Evolutionary conservation across 2,113 vertebrate species (phyloP), one percentile per base, ranked within the genome.

Genomic region (Globicephala melas): DNA sequence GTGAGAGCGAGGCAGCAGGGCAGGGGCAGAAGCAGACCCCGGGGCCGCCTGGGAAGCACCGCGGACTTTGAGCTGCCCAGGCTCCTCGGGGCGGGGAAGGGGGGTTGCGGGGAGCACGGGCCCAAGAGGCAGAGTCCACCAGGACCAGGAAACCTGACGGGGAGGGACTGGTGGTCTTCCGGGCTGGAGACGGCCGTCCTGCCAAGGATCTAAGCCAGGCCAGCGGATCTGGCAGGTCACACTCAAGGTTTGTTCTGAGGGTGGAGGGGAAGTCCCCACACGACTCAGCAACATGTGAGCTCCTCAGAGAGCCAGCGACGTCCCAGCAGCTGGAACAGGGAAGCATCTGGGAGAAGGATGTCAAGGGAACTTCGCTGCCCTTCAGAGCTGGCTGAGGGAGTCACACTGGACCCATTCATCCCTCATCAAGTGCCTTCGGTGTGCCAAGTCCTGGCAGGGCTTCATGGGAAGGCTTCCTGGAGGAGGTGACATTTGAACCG

Each of bases 1-100:
- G 55, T 25, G 25, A 71, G 36, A 3, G 1, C 6, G 8, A 17
- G 47, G 9, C 8, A 0, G 4, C 14, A 0, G 21, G 58, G 2
- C 21, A 17, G 77, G 33, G 47, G 31, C 0, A 1, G 31, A 44
- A n/a, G 71, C 28, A 5, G 71, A 44, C 50, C 7, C 83, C 23
- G 0, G 5, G 18, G 7, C 36, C 1, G 0, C 71, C 73, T 23
- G 21, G 53, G 50, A 7, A 13, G 15, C 76, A 28, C 76, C 74
- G 26, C 3, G 0, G 20, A 26, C 67, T 25, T 31, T 33, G 85
- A 63, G 15, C 44, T 70, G 31, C 38, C 38, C 74, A 17, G 33
- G 17, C 55, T 28, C 67, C n/a, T 23, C 6, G 3, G 67, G n/a
- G 68, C 10, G 0, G 15, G 15, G 53, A 53, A 1, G 18, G 18